Conservation (phyloP, 2,113 vertebrate genomes). For the Sander lucioperca region DNA sequence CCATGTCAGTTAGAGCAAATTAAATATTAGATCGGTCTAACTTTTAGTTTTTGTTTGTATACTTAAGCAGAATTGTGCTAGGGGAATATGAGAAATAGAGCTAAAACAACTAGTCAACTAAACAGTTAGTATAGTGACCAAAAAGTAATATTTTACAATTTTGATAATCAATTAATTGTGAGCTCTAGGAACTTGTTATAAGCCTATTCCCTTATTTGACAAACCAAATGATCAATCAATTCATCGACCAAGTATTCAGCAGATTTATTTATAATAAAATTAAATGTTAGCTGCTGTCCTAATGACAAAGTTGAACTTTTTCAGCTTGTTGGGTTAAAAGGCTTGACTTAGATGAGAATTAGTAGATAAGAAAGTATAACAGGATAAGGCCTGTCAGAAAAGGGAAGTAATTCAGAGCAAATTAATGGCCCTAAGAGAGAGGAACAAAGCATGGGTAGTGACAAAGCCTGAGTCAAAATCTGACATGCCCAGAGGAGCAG, state of each 20-base stretch:
- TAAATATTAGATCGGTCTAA: not conserved
- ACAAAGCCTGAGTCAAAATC: constrained; percentile 26
- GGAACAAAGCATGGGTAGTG: not conserved
- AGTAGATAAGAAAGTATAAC: not conserved
- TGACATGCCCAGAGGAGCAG: constrained; percentile 47
- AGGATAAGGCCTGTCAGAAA: not conserved
- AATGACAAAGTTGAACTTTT: not conserved
- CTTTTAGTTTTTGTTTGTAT: not conserved
- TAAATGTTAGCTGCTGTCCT: not conserved
- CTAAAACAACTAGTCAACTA: too few relatives aligned
- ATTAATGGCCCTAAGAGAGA: not conserved
- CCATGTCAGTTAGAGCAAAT: not conserved
- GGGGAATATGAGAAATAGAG: too few relatives aligned
- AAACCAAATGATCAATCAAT: not conserved
- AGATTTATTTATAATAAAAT: not conserved
- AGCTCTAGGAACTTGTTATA: not conserved
- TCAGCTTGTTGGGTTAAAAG: not conserved
- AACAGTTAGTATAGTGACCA: too few relatives aligned
- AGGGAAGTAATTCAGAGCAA: constrained; percentile 1
- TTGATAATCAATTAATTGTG: too few relatives aligned
- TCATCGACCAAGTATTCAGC: not conserved
- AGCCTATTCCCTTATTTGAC: not conserved
- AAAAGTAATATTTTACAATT: too few relatives aligned
- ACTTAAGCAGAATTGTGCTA: too few relatives aligned
- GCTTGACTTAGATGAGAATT: not conserved